A percentile compares a stretch with the other conserved stretches of the same genome.
Evolutionary conservation across 2,888 invertebrate species (phyloP).

Genomic region (Serrognathus titanus): DNA sequence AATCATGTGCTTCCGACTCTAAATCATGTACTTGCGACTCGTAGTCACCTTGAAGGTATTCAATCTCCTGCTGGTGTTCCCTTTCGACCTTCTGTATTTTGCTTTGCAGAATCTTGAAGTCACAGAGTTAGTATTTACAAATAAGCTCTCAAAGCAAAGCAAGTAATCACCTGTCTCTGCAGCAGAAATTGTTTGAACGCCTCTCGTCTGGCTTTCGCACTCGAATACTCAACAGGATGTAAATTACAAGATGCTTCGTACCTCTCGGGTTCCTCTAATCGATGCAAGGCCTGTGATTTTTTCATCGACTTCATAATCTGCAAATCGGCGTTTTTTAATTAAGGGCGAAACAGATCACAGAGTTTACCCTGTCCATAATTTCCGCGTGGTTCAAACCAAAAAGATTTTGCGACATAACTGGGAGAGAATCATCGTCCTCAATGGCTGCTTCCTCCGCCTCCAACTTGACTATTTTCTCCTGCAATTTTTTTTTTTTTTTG

Average conservation of each 20-base stretch:
- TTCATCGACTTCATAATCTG: conserved; percentile 40
- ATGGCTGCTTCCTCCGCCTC: conserved; percentile 22
- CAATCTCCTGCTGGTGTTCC: no score
- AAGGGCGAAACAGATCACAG: no score
- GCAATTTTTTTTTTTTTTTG: background rate
- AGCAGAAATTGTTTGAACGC: conserved; percentile 56
- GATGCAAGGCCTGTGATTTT: conserved; percentile 38
- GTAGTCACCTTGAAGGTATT: no score
- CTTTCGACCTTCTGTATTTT: no score
- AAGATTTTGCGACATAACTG: conserved; percentile 68
- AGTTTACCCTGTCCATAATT: conserved; percentile 53
- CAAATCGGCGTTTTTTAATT: conserved; percentile 2
- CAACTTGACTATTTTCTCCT: conserved; percentile 30
- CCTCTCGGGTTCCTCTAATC: conserved; percentile 17
- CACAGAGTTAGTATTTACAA: no score
- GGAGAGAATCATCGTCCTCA: conserved; percentile 48
- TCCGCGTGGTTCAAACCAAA: conserved; percentile 65
- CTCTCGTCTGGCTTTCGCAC: conserved; percentile 46
- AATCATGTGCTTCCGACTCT: no score
- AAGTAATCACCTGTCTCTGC: conserved; percentile 49
- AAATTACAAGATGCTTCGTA: conserved; percentile 26
- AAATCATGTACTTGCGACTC: no score
- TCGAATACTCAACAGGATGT: conserved; percentile 33
- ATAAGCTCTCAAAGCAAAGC: no score
- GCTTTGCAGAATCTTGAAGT: no score